Base-by-base conservation (phyloP, 2,797 vertebrate species). In the Falco biarmicus region DNA sequence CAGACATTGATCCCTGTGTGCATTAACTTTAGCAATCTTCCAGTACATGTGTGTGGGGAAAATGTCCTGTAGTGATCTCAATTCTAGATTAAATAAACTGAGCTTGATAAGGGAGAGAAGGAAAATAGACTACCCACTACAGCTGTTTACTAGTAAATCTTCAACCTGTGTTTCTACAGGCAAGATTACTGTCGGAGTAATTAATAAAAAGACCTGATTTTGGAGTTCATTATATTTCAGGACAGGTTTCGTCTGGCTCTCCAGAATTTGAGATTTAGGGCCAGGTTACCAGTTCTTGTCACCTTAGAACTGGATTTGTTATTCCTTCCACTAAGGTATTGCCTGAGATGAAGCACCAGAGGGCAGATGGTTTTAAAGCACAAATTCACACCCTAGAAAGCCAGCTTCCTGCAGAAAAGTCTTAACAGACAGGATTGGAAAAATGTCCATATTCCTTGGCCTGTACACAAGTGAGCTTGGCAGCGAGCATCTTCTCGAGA, bases 281-380 rank as follows among this genome's bases (percentile, higher is more conserved):
- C 22, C 78, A 48, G 17, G 28, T 59, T 53, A 78, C 19, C 20
- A 53, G 64, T 47, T 59, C 45, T 20, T 8, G 31, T 70, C 48
- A 74, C 78, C 45, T 85, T 22, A 32, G 54, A 82, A 26, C 6
- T 48, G 63, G 31, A 60, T 51, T 90, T 87, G 19, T 18, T 81
- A 54, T 63, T 79, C 41, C 37, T 91, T 71, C 57, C 29, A 19
- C 25, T 11, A 9, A 78, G 54, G 47, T 54, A 54, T 13, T 73
- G 70, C 60, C 66, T 75, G 39, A 34, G 75, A 84, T 56, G 69
- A 84, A 83, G 94, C 61, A 84, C 64, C 4, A 4, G 1, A 91
- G 90, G 91, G 90, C 93, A 95, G 88, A 92, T 77, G 64, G 84
- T 18, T 92, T 69, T 32, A 41, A 75, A 88, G 79, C 65, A 87